Evolutionary conservation across 2,888 invertebrate genomes (phyloP), one percentile per base, ranked within the genome.

Genomic region (Caenorhabditis sp.): DNA sequence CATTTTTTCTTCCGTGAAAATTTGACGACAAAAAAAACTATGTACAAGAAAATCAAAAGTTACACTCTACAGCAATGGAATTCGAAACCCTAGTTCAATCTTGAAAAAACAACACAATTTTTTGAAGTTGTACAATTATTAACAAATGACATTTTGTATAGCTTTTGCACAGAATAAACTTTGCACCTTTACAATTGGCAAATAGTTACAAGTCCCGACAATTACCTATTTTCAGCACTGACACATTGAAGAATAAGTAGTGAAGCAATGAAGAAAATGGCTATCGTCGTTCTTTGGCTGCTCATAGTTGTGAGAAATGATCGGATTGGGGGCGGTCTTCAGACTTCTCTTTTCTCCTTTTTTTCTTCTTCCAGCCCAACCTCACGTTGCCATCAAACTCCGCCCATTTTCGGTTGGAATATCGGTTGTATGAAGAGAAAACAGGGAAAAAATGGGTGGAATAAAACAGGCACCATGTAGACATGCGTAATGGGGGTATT

Each of bases 291-390:
- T 64, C 68, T 68, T 66, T 68, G 73, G 68, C 68, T 73, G 68
- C 73, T 73, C 73, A 73, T 73, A 73, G 73, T 68, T 73, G 73
- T 68, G 68, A 73, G 73, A 58, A 73, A 73, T 73, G 68, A 73
- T 62, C 68, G 61, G 65, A 62, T 66, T 55, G 64, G 24, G 53
- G 59, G 59, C 59, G 59, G 57, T 17, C 17, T 55, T 31, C 31
- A 53, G n/a, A 21, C 21, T 53, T 21, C 27, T 55, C 6, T 17
- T 53, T 21, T 53, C 23, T 19, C 12, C 21, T 19, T 53, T 53
- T 23, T 53, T 53, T 26, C 55, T 23, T 5, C 36, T 43, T 17
- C 43, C 43, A 31, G 31, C 43, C 43, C 43, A 43, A 43, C 43
- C 43, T 43, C 14, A 43, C 43, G 43, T 43, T 43, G 43, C 43